Base-by-base conservation (phyloP, 2,797 vertebrate species). In the Hipposideros larvatus region DNA sequence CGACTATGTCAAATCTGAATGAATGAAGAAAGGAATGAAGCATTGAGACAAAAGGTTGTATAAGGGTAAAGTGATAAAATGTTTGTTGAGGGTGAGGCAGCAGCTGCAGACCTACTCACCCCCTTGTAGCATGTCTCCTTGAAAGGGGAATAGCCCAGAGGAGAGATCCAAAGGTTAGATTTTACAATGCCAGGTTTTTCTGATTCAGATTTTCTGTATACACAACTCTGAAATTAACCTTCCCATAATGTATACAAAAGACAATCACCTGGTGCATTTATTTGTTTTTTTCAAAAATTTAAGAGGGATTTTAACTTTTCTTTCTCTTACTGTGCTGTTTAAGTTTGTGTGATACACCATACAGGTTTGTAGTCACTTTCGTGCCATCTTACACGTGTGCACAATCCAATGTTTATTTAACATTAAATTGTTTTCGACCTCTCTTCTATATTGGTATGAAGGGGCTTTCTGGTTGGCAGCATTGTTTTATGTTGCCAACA, bases 401-500 rank as follows among this genome's bases (percentile, higher is more conserved):
- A 68, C 21, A 55, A 55, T 34, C 37, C 91, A 55, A 88, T 74
- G 19, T 61, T 65, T 89, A 89, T 79, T 87, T 82, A 86, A 70
- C 70, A 28, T 61, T 83, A 70, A 87, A 68, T 82, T 73, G 5
- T 90, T 93, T 74, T 65, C 4, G 15, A 28, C 24, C 3, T 85
- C 31, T 85, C 8, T 59, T 80, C 14, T 70, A 11, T 90, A 31
- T 34, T 71, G 1, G 11, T n/a, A 55, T 63, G 11, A 43, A 37
- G 2, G n/a, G 18, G 9, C 6, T 0, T 85, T 82, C 68, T 83
- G 26, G 7, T 88, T 90, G 34, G 22, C 28, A 94, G 1, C 1
- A 80, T 66, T 55, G 7, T 19, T 90, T 90, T 87, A 55, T 77
- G 92, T 96, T 83, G 34, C 55, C 59, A 92, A 80, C 46, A 53